Evolutionary conservation across 2,888 invertebrate species (phyloP).

Genomic region (Ormyrus pomaceus): DNA sequence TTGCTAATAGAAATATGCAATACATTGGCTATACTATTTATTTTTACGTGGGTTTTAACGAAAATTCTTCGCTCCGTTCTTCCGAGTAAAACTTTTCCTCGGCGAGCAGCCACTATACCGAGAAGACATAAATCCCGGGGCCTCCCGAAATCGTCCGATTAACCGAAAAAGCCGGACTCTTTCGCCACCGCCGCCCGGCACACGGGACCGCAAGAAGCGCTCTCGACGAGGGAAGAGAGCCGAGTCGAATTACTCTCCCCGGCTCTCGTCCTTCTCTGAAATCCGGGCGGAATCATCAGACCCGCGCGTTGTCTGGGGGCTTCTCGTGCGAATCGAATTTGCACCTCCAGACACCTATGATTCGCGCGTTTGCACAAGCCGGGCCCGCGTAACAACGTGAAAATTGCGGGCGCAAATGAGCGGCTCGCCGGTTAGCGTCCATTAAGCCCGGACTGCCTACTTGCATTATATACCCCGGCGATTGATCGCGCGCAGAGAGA

Average conservation of each 20-base stretch:
- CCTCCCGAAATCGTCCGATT: neutral
- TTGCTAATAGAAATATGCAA: no score
- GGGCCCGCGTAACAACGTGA: constrained; percentile 70
- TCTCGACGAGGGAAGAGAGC: constrained; percentile 7
- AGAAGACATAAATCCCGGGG: neutral
- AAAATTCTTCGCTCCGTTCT: no score
- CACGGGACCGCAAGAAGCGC: neutral
- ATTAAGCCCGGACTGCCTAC: constrained; percentile 35
- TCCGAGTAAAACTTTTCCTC: no score
- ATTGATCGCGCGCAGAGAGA: constrained; percentile 59
- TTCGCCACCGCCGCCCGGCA: constrained; percentile 1
- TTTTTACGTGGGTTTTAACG: no score
- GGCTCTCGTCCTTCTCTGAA: constrained; percentile 38
- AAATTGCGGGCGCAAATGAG: constrained; percentile 69
- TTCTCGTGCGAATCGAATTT: constrained; percentile 24
- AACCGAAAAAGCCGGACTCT: neutral
- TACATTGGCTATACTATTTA: no score
- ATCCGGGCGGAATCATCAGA: constrained; percentile 25
- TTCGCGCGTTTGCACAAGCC: constrained; percentile 70
- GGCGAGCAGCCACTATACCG: neutral
- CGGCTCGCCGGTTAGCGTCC: constrained; percentile 53
- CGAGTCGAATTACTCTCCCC: constrained; percentile 22
- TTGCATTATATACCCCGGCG: constrained; percentile 26
- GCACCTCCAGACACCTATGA: constrained; percentile 62
- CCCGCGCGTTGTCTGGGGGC: neutral